Conservation (phyloP, 2,113 vertebrate species). For the Nannobrachium achirus region DNA sequence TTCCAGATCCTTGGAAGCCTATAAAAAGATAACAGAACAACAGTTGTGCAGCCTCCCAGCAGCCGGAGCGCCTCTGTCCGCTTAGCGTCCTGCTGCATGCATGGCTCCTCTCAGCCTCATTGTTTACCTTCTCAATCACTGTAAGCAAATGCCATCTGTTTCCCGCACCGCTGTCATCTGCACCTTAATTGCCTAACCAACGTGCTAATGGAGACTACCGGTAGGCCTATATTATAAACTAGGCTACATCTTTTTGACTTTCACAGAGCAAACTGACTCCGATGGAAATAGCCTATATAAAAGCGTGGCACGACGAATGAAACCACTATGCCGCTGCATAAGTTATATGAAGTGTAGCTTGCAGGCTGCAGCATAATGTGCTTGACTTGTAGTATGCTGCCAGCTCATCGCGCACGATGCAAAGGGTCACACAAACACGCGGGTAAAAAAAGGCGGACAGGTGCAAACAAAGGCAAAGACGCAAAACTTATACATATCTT, state of each 20-base stretch:
- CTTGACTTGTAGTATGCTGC: no score
- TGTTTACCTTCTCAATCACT: conserved; percentile 98
- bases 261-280: conserved; percentile 91
- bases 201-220: conserved; percentile 94
- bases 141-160: conserved; percentile 99
- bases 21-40: no score
- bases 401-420: no score
- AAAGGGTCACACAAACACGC: no score
- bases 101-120: conserved; percentile 72
- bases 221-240: conserved; percentile 82
- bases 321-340: no score
- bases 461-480: no score
- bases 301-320: neutral
- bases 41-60: no score
- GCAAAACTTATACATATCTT: no score
- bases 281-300: conserved; percentile 76
- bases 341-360: no score
- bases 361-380: no score
- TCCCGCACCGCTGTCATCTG: conserved; percentile 94
- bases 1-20: no score
- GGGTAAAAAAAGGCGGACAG: no score
- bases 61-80: conserved; percentile 7
- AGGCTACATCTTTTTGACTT: conserved; percentile 99
- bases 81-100: conserved; percentile 29
- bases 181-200: conserved; percentile 99